Conservation (phyloP, 1,140 invertebrate species). For the Brevipalpus yothersi region DNA sequence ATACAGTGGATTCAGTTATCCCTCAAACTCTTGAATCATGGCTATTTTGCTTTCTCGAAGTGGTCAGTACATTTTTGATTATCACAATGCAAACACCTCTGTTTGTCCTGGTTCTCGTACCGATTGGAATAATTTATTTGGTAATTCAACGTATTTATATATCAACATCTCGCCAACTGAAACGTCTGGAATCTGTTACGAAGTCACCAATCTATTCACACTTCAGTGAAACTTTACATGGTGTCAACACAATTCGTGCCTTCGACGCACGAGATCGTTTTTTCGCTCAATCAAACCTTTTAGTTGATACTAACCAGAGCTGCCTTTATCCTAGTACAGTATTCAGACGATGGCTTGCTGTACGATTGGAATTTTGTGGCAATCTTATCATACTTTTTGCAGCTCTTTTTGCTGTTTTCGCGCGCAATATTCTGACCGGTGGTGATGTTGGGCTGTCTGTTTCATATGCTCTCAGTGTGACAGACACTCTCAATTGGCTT, state of each 20-base stretch:
- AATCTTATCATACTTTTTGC: constrained; percentile 44
- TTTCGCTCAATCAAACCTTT: constrained; percentile 42
- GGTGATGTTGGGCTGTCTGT: constrained; percentile 65
- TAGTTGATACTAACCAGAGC: constrained; percentile 63
- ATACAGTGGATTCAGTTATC: background rate
- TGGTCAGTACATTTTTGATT: constrained; percentile 52
- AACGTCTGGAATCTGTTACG: constrained; percentile 27
- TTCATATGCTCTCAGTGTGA: constrained; percentile 58
- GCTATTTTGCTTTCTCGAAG: constrained; percentile 30
- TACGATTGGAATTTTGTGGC: constrained; percentile 72
- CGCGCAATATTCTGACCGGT: constrained; percentile 35
- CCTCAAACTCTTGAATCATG: background rate
- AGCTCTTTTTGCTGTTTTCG: constrained; percentile 54
- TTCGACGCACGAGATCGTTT: constrained; percentile 25
- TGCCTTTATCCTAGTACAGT: constrained; percentile 67
- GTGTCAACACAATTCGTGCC: constrained; percentile 29
- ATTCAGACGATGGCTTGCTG: constrained; percentile 64
- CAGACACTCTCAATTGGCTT: constrained; percentile 30
- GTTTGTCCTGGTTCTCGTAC: constrained; percentile 55
- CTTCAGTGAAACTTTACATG: constrained; percentile 29
- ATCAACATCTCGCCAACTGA: constrained; percentile 27
- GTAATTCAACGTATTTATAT: background rate
- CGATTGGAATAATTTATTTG: constrained; percentile 50
- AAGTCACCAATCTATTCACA: constrained; percentile 29
- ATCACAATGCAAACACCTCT: constrained; percentile 35